phyloP scores from a whole-genome alignment of 1,140 invertebrate genomes.

The Augochlora pura region DNA sequence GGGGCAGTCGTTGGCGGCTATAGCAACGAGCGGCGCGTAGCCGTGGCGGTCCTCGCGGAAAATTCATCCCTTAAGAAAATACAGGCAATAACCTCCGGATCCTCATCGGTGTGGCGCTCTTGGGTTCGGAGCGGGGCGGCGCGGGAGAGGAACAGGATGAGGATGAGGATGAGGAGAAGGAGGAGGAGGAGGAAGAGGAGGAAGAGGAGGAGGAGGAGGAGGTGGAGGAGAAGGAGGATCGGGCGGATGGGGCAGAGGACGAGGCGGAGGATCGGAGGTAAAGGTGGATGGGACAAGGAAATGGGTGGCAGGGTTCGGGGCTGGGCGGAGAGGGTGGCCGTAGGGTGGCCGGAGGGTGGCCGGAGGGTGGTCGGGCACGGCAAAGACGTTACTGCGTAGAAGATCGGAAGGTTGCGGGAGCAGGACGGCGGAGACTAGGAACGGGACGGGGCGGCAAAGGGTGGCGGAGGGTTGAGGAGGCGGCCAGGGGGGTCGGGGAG shows the following conservation, averaged over 20 bases:
- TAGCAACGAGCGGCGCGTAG: slow-evolving; percentile 32
- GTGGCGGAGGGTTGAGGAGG: too few relatives aligned
- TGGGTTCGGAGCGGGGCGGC: slow-evolving; percentile 21
- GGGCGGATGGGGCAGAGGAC: slow-evolving; percentile 48
- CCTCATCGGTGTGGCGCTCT: slow-evolving; percentile 58
- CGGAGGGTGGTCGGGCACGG: slow-evolving; percentile 37
- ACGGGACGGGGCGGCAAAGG: slow-evolving; percentile 1
- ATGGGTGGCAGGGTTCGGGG: slow-evolving; percentile 17
- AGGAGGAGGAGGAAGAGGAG: too few relatives aligned
- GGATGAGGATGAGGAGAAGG: background rate
- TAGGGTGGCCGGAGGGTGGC: slow-evolving; percentile 16
- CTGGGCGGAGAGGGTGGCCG: slow-evolving; percentile 5
- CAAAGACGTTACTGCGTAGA: slow-evolving; percentile 61
- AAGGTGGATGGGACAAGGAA: slow-evolving; percentile 46
- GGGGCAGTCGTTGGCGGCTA: slow-evolving; percentile 4
- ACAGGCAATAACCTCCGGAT: slow-evolving; percentile 77
- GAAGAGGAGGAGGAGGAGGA: slow-evolving; percentile 17
- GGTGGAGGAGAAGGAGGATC: slow-evolving; percentile 35
- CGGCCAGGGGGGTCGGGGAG: background rate
- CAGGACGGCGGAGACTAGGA: slow-evolving; percentile 20
- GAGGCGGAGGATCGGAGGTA: slow-evolving; percentile 31
- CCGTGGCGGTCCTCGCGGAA: slow-evolving; percentile 57
- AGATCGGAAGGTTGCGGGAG: slow-evolving; percentile 37
- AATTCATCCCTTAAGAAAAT: slow-evolving; percentile 79
- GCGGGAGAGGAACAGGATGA: slow-evolving; percentile 30